Percentiles rank a stretch among this genome's conserved stretches.
Conservation (phyloP, 2,113 vertebrate species). For the Perccottus glenii region DNA sequence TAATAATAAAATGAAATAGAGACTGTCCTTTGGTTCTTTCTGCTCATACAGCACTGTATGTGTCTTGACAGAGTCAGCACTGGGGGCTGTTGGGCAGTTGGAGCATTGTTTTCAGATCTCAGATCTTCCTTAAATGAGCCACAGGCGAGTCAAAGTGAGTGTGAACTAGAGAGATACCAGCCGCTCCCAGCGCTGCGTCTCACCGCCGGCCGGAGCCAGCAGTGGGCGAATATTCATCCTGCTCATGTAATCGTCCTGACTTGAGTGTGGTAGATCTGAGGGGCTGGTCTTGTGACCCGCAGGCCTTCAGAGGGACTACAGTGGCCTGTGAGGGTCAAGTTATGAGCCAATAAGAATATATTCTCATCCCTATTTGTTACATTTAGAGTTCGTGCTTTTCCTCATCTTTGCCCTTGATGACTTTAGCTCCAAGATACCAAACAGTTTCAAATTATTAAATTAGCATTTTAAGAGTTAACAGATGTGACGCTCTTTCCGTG, state of each 20-base stretch:
- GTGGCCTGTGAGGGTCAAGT: constrained; percentile 47
- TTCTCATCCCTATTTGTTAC: neutral
- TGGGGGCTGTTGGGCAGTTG: constrained; percentile 21
- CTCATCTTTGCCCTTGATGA: constrained; percentile 18
- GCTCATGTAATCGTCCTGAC: constrained; percentile 65
- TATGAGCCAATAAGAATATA: constrained; percentile 19
- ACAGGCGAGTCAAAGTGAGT: constrained; percentile 59
- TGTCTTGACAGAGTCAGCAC: constrained; percentile 2
- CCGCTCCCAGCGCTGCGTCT: constrained; percentile 46
- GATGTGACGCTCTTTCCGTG: constrained; percentile 38
- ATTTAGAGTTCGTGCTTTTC: neutral
- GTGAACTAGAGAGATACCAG: constrained; percentile 62
- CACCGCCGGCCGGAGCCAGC: constrained; percentile 42
- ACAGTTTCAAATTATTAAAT: constrained; percentile 24
- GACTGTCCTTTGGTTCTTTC: constrained; percentile 18
- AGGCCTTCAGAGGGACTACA: constrained; percentile 42
- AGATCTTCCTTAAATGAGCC: constrained; percentile 54
- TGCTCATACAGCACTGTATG: neutral
- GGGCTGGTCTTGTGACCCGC: constrained; percentile 60
- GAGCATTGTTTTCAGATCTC: constrained; percentile 48
- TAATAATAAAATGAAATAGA: neutral
- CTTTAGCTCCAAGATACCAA: constrained; percentile 32
- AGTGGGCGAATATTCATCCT: constrained; percentile 63
- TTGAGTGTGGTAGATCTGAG: constrained; percentile 48
- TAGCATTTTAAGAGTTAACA: constrained; percentile 42